A percentile compares a stretch with the other conserved stretches of the same genome.
phyloP scores from a whole-genome alignment of 2,888 invertebrate species.

The Macrosiphum euphorbiae region DNA sequence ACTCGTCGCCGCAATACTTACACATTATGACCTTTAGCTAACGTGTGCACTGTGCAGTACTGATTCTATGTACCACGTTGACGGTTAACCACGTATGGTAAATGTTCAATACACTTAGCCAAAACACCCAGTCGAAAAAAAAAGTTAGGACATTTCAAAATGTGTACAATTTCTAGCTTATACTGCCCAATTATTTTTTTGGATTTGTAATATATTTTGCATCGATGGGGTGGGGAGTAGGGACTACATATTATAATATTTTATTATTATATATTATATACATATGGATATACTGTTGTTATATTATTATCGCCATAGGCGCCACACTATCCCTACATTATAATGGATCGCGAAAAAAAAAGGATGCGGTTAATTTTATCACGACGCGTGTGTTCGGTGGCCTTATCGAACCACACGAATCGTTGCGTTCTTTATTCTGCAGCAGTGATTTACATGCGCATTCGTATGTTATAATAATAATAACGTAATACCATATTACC shows the following conservation, averaged over 20 bases:
- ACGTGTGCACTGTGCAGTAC: background rate
- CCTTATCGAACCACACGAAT: slow-evolving; percentile 19
- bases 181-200: background rate
- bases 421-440: background rate
- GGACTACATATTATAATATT: background rate
- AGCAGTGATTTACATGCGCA: background rate
- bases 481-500: background rate
- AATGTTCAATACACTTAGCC: background rate
- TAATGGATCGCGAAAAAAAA: background rate
- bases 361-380: slow-evolving; percentile 12
- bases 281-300: background rate
- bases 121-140: background rate
- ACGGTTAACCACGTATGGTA: background rate
- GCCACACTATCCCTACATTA: background rate
- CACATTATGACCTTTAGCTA: background rate
- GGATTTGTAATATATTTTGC: background rate
- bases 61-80: background rate
- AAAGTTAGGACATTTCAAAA: background rate
- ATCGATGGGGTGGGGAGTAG: background rate
- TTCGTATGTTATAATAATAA: background rate
- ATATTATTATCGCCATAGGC: background rate
- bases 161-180: background rate
- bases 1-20: background rate
- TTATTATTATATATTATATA: background rate
- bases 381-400: background rate